Conservation (phyloP, 2,113 vertebrate genomes). For the Lucifuga dentata region DNA sequence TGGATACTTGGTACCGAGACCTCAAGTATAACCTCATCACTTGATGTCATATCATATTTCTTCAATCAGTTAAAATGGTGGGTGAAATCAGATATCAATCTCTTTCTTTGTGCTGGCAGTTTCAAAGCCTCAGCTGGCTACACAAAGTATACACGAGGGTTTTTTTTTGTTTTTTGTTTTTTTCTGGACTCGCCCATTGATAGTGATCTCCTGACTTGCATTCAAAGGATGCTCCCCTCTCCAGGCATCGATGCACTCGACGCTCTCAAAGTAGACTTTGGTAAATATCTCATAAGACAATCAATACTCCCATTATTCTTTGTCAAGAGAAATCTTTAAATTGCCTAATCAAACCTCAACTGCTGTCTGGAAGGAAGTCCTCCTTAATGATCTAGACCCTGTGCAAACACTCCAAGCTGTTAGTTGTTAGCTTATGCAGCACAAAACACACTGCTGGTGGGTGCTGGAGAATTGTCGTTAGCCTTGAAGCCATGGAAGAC, state of each 20-base stretch:
- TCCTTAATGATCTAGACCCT: constrained; percentile 55
- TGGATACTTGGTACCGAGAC: constrained; percentile 13
- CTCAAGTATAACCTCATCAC: constrained; percentile 14
- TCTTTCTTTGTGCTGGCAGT: neutral
- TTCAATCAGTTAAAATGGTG: constrained; percentile 18
- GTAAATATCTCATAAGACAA: constrained; percentile 77
- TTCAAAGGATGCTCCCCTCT: constrained; percentile 46
- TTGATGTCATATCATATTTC: constrained; percentile 8
- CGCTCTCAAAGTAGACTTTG: constrained; percentile 64
- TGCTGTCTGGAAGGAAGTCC: constrained; percentile 32
- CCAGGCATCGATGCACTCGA: constrained; percentile 51
- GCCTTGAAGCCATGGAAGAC: constrained; percentile 11
- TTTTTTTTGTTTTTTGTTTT: neutral
- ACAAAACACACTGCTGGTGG: constrained; percentile 14
- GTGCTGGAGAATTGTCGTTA: constrained; percentile 41
- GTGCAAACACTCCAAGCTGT: constrained; percentile 58
- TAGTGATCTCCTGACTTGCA: constrained; percentile 30
- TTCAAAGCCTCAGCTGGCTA: neutral
- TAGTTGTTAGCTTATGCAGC: constrained; percentile 52
- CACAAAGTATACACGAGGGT: neutral
- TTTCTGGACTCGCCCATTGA: constrained; percentile 14
- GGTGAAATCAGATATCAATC: constrained; percentile 5
- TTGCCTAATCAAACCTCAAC: constrained; percentile 54
- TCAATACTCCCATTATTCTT: constrained; percentile 82
- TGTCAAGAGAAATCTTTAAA: constrained; percentile 79